Evolutionary conservation across 2,888 invertebrate species (phyloP).

Genomic region (Tetropium fuscum): DNA sequence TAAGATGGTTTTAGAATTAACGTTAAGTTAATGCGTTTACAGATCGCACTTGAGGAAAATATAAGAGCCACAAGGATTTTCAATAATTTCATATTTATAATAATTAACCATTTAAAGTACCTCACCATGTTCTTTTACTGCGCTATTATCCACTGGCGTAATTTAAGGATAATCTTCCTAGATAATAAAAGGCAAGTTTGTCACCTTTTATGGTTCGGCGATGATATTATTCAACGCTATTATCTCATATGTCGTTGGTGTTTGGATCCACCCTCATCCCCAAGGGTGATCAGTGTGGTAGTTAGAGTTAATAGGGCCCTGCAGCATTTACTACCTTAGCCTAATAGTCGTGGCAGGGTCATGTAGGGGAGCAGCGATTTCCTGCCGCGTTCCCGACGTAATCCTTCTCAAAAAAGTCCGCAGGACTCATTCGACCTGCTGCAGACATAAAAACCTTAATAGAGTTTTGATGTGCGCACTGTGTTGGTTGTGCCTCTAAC

Average conservation of each 20-base stretch:
- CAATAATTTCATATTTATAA: too few relatives aligned
- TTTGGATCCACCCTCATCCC: constrained; percentile 44
- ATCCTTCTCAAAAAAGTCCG: constrained; percentile 13
- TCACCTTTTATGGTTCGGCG: constrained; percentile 40
- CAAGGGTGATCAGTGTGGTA: constrained; percentile 51
- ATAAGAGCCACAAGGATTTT: too few relatives aligned
- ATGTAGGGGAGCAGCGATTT: constrained; percentile 38
- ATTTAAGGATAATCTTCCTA: constrained; percentile 18
- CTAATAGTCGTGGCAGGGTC: constrained; percentile 47
- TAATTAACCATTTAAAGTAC: too few relatives aligned
- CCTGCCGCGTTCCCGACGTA: constrained; percentile 21
- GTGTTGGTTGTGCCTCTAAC: constrained; percentile 45
- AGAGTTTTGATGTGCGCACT: constrained; percentile 53
- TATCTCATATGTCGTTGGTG: constrained; percentile 42
- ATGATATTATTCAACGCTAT: constrained; percentile 43
- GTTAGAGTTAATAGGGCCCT: constrained; percentile 54
- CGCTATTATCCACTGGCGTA: constrained; percentile 1
- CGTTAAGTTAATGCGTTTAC: too few relatives aligned
- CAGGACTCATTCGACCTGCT: constrained; percentile 42
- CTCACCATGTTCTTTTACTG: not conserved
- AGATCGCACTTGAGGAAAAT: too few relatives aligned
- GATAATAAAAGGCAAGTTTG: constrained; percentile 43
- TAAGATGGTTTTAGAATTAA: too few relatives aligned
- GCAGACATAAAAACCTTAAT: constrained; percentile 54
- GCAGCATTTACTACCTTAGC: constrained; percentile 56